phyloP scores from a whole-genome alignment of 2,888 invertebrate genomes.

The Willowsia nigromaculata region DNA sequence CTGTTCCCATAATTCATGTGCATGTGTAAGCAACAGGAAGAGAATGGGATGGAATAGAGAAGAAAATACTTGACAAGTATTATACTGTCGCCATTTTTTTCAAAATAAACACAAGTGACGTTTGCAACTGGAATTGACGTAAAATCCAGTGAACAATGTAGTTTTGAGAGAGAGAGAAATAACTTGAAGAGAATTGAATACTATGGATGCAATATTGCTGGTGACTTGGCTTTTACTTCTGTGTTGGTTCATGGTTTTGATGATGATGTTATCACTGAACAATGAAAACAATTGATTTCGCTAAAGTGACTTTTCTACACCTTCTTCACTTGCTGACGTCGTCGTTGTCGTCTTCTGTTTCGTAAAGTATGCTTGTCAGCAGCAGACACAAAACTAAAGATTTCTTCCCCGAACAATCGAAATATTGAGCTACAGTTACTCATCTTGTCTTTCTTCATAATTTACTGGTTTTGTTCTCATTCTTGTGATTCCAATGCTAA shows the following conservation, averaged over 20 bases:
- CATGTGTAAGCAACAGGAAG: not conserved
- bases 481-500: not conserved
- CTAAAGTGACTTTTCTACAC: not conserved
- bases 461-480: not conserved
- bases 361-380: not conserved
- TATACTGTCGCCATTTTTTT: too few relatives aligned
- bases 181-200: not conserved
- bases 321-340: not conserved
- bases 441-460: not conserved
- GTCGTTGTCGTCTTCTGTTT: not conserved
- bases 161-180: not conserved
- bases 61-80: not conserved
- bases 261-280: not conserved
- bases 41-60: not conserved
- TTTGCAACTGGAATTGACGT: not conserved
- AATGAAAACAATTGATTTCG: slow-evolving; percentile 17
- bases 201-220: slow-evolving; percentile 1
- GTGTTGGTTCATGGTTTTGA: slow-evolving; percentile 5
- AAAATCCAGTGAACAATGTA: not conserved
- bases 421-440: not conserved
- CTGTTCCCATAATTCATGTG: not conserved
- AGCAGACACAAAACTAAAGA: not conserved
- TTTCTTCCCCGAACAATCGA: not conserved
- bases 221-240: not conserved
- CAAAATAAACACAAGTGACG: not conserved